These are phyloP conservation scores for Watersipora subatra DNA, from an alignment of 1,140 invertebrate genomes.

Conservation along the genomic window DNA sequence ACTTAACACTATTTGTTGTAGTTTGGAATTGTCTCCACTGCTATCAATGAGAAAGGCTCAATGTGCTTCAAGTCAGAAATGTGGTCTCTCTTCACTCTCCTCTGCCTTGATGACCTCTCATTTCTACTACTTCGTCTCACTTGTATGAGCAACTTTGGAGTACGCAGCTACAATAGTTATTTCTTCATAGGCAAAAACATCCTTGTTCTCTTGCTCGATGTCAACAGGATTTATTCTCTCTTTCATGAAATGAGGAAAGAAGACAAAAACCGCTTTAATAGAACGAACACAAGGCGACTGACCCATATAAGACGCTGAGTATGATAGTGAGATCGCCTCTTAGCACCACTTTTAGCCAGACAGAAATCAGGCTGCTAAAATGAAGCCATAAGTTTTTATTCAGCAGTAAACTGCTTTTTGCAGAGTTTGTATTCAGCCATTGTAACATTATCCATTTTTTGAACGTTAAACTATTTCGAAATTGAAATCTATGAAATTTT, in stretches of 20 bases:
- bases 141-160: slow-evolving; percentile 65
- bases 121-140: slow-evolving; percentile 66
- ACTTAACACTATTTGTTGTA: neutral
- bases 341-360: no score
- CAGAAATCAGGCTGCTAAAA: no score
- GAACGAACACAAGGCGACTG: neutral
- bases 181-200: slow-evolving; percentile 80
- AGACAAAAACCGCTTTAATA: neutral
- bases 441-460: no score
- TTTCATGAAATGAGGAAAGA: neutral
- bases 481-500: no score
- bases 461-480: no score
- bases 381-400: no score
- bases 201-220: slow-evolving; percentile 64
- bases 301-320: neutral
- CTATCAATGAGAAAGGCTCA: neutral
- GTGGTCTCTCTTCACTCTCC: slow-evolving; percentile 49
- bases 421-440: no score
- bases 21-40: neutral
- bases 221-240: slow-evolving; percentile 57
- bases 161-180: slow-evolving; percentile 79
- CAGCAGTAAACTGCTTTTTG: no score
- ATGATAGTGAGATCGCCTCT: no score
- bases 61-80: slow-evolving; percentile 49
- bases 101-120: slow-evolving; percentile 55